A percentile compares a stretch with the other conserved stretches of the same genome.
These are phyloP conservation scores for Rapana venosa DNA, from an alignment of 2,888 invertebrate species.

Conservation along the genomic window DNA sequence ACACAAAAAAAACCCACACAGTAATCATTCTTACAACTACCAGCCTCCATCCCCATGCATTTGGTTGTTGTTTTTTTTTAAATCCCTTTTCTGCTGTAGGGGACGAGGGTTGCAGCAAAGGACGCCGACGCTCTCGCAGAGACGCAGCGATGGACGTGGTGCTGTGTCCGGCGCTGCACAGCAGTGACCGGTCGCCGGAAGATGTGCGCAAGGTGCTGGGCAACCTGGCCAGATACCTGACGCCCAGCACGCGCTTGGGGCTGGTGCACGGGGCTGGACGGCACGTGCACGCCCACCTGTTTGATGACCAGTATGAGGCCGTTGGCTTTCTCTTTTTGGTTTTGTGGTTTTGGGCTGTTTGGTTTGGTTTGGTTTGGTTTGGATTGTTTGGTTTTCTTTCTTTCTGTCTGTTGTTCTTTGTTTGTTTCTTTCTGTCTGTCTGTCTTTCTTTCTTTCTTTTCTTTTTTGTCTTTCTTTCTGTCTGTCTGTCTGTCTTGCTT, in stretches of 20 bases:
- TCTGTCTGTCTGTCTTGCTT: too few relatives aligned
- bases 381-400: neutral
- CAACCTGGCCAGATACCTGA: slow-evolving; percentile 20
- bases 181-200: neutral
- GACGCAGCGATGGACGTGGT: slow-evolving; percentile 12
- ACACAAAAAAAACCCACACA: too few relatives aligned
- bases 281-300: slow-evolving; percentile 29
- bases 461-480: neutral
- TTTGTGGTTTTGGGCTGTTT: neutral
- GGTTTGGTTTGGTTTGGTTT: neutral
- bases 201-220: neutral
- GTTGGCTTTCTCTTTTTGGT: neutral
- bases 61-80: neutral
- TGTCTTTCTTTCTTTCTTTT: neutral
- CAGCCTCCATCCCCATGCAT: neutral
- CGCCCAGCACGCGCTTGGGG: slow-evolving; percentile 14
- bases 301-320: slow-evolving; percentile 33
- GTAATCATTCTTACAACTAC: too few relatives aligned
- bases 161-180: slow-evolving; percentile 7
- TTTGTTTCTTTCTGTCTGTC: slow-evolving; percentile 8
- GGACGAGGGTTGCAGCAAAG: neutral
- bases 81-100: neutral
- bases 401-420: neutral
- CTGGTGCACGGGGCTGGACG: slow-evolving; percentile 21
- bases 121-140: neutral